Percentiles rank a stretch among this genome's conserved stretches.
Conservation (phyloP, 1,140 invertebrate species). For the Bacillus rossius region DNA sequence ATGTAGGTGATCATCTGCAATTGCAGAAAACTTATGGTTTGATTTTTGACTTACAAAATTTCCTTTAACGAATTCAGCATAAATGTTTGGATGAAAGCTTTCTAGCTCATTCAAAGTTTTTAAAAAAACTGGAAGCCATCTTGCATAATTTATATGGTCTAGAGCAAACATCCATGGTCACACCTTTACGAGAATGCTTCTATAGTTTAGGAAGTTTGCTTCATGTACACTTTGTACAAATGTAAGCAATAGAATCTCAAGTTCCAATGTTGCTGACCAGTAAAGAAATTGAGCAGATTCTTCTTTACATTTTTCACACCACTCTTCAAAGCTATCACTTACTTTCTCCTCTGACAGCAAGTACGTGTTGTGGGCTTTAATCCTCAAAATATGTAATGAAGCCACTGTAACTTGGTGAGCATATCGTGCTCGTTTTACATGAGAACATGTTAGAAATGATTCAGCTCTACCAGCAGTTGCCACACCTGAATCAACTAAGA, state of each 20-base stretch:
- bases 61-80: conserved; percentile 3
- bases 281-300: conserved; percentile 12
- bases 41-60: conserved; percentile 23
- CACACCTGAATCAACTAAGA: conserved; percentile 16
- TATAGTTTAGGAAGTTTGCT: conserved; percentile 24
- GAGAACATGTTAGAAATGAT: conserved; percentile 15
- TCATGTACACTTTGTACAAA: conserved; percentile 15
- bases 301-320: not conserved
- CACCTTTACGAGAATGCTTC: conserved; percentile 17
- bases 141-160: conserved; percentile 26
- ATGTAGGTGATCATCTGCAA: conserved; percentile 28
- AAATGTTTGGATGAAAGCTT: conserved; percentile 10
- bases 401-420: conserved; percentile 25
- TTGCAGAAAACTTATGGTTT: conserved; percentile 20
- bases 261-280: conserved; percentile 12
- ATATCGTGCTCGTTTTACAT: conserved; percentile 15
- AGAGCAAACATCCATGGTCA: conserved; percentile 24
- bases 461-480: conserved; percentile 17
- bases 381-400: conserved; percentile 4
- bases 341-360: conserved; percentile 9
- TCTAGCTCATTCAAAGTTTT: conserved; percentile 15
- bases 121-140: conserved; percentile 26
- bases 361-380: not conserved
- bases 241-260: conserved; percentile 13
- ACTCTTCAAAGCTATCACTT: conserved; percentile 9